Evolutionary conservation across 2,888 invertebrate species (phyloP), one percentile per base, ranked within the genome.

Genomic region (Xiphydria camelus): DNA sequence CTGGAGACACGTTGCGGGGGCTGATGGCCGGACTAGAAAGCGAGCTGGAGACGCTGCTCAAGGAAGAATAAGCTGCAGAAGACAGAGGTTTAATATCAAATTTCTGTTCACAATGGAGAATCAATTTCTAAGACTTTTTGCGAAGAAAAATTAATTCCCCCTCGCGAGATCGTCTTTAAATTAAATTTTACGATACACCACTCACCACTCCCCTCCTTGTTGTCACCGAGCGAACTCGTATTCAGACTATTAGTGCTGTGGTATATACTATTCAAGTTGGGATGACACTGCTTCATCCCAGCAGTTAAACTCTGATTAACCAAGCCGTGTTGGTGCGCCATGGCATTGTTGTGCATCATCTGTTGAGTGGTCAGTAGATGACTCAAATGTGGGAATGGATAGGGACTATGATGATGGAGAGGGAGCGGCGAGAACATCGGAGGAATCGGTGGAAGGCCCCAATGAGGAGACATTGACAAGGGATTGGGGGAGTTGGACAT

Each of bases 231-330:
- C 0, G 79, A 79, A 1, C 77, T 78, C 5, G 78, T 77, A 65
- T 80, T 81, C 55, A 82, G 76, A 3, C 80, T 81, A 64, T 80
- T 81, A 69, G 81, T 78, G 71, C 79, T 78, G 66, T 80, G 81
- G 65, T 81, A 80, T 0, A 80, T 78, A 51, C 79, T 78, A 62
- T 79, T 78, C 37, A 55, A 20, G 33, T 58, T 59, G 10, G 59
- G 36, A 14, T 62, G 58, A 41, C 65, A 47, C 18, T 59, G 58
- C 17, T 64, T 49, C 17, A 61, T 47, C 20, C 58, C 43, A n/a
- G n/a, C n/a, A 36, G 51, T 35, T 14, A 60, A 47, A 21, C 38
- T 53, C 14, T 62, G 59, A 29, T 59, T 61, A 1, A 57, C 37
- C 18, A 65, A 12, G 15, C 59, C 63, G 9, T 68, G 66, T 1